Evolutionary conservation across 2,888 invertebrate species (phyloP).

Genomic region (Globia sparganii): DNA sequence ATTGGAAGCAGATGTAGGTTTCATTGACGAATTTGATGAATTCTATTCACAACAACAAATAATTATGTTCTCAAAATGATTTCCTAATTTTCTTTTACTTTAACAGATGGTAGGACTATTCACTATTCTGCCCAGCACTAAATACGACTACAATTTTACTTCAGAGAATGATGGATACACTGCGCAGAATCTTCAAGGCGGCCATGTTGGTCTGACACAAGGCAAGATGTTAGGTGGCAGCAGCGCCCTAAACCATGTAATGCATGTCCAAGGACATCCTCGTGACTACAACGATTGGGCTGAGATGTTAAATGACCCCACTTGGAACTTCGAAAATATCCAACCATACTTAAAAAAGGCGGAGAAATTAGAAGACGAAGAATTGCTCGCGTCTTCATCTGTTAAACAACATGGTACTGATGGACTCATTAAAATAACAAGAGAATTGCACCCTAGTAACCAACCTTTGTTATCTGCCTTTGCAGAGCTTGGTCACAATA

Average conservation of each 20-base stretch:
- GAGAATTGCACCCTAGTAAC: conserved; percentile 27
- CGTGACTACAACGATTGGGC: conserved; percentile 44
- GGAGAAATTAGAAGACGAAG: conserved; percentile 50
- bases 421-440: conserved; percentile 60
- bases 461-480: conserved; percentile 27
- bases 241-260: conserved; percentile 42
- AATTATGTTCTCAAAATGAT: neutral
- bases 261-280: conserved; percentile 23
- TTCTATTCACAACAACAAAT: too few relatives aligned
- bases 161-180: conserved; percentile 35
- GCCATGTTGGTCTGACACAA: conserved; percentile 17
- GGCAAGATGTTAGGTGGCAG: conserved; percentile 58
- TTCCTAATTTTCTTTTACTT: neutral
- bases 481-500: conserved; percentile 50
- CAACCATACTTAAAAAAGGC: conserved; percentile 44
- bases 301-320: conserved; percentile 25
- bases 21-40: neutral
- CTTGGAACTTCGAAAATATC: conserved; percentile 44
- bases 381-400: conserved; percentile 32
- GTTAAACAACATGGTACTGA: conserved; percentile 49
- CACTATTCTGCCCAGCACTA: conserved; percentile 13
- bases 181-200: conserved; percentile 29
- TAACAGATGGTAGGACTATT: conserved; percentile 19
- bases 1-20: conserved; percentile 25
- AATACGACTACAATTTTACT: conserved; percentile 39